Conservation (phyloP, 2,113 vertebrate species). For the Bungarus multicinctus region DNA sequence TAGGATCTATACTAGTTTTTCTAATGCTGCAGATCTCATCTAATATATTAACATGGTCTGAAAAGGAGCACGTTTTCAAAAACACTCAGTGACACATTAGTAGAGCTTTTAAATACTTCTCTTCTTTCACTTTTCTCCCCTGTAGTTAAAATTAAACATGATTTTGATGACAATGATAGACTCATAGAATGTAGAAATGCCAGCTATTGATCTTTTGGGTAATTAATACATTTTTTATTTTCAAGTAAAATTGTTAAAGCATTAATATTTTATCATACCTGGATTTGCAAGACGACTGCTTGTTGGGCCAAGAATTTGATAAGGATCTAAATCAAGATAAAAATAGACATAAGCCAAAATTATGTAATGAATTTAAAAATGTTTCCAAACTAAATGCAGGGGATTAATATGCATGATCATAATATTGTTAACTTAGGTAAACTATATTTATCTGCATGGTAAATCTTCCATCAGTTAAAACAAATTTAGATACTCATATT, state of each 20-base stretch:
- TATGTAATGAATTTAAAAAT: not conserved
- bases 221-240: not conserved
- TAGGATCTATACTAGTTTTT: not conserved
- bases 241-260: not conserved
- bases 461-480: not conserved
- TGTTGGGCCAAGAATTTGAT: slow-evolving; percentile 93
- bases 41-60: not conserved
- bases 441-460: not conserved
- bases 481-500: not conserved
- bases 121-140: not conserved
- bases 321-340: slow-evolving; percentile 79
- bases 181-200: not conserved
- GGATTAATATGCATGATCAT: not conserved
- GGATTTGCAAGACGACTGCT: slow-evolving; percentile 97
- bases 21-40: not conserved
- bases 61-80: not conserved
- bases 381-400: not conserved
- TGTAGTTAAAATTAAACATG: not conserved
- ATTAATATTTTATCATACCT: slow-evolving; percentile 76
- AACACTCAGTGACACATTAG: not conserved
- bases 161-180: not conserved
- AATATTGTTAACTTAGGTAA: not conserved
- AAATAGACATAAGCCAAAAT: slow-evolving; percentile 22
- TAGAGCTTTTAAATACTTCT: not conserved
- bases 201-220: not conserved